Base-by-base conservation (phyloP, 35 echinoderm and acorn worm genomes). In the Heliocidaris tuberculata region DNA sequence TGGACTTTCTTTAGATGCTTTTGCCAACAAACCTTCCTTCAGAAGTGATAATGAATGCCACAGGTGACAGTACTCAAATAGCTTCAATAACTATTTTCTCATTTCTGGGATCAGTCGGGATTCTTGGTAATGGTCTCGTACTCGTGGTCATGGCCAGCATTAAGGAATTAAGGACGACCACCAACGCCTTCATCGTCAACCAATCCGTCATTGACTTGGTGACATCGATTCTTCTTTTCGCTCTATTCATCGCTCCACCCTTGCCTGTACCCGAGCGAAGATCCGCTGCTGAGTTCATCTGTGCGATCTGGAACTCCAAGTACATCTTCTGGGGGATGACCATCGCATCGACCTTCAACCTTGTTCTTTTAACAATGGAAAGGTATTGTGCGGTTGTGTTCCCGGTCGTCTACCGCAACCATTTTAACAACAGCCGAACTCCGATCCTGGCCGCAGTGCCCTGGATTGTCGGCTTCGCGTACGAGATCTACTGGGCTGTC, bases 151-250 rank as follows among this genome's bases (percentile, higher is more conserved):
- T 94, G 27, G 31, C 31, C 54, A 85, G n/a, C 85, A 21, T 88
- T 31, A 30, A 49, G 11, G 47, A 49, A 16, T 59, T 87, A 13
- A 17, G 94, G 8, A 50, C 48, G 12, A 94, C 88, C 54, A 94
- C 95, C 24, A 98, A 96, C 86, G 17, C 95, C 49, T 92, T 98
- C 27, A 95, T 98, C 93, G 86, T 93, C 88, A 98, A 98, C 88
- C 97, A 98, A 88, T 98, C 97, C 21, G 47, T 98, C 9, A 89
- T 95, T 7, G 97, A 98, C 86, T 94, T 98, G n/a, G 2, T 50
- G 13, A 95, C 94, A 71, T 97, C 96, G 47, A 10, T 96, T 9
- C 88, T 98, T 13, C 90, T 98, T 6, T 13, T 94, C 35, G 29
- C 59, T 29, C n/a, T 31, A 9, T 98, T 96, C 88, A 32, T 89